Base-by-base conservation (phyloP, 1,140 invertebrate species). In the Planococcus citri region DNA sequence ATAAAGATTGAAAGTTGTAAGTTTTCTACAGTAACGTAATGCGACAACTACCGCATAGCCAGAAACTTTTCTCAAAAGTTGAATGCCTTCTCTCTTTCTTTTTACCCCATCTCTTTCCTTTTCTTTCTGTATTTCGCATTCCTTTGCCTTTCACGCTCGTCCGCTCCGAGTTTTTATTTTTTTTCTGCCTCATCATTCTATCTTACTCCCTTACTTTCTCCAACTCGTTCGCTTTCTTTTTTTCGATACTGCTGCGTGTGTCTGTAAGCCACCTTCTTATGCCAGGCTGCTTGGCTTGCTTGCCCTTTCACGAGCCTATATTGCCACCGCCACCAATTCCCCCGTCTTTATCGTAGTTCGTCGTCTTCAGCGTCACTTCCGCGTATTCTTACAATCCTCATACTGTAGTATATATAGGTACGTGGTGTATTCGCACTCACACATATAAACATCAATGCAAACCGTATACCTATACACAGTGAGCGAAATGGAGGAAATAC, bases 1-100 rank as follows among this genome's bases (percentile, higher is more conserved):
- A 64, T 64, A 64, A 64, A 64, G 60, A 64, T 64, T 64, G 60
- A 64, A 64, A 64, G 60, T 64, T 64, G 60, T 27, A 27, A 64
- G 60, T 64, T 24, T 64, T 17, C 57, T 60, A 20, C 60, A 20
- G 60, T 64, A 25, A 64, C 60, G 22, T 64, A 64, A 64, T 64
- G 60, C 60, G 60, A 64, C 60, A 64, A 64, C 60, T 64, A 64
- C 60, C 60, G 60, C 25, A 64, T 64, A 64, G 60, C 60, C 60
- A 64, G 60, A 64, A 64, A 64, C 22, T 64, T 64, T 64, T 27
- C 29, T 14, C 60, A 21, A 64, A 58, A 64, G 60, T 64, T 64
- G 25, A 64, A 64, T 27, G 22, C 60, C 25, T 22, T 17, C 21
- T 60, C n/a, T 64, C 22, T 27, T 64, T 27, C 17, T 64, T 14